A percentile compares a stretch with the other conserved stretches of the same genome.
Conservation (phyloP, 1,140 invertebrate species). For the Pissodes strobi region DNA sequence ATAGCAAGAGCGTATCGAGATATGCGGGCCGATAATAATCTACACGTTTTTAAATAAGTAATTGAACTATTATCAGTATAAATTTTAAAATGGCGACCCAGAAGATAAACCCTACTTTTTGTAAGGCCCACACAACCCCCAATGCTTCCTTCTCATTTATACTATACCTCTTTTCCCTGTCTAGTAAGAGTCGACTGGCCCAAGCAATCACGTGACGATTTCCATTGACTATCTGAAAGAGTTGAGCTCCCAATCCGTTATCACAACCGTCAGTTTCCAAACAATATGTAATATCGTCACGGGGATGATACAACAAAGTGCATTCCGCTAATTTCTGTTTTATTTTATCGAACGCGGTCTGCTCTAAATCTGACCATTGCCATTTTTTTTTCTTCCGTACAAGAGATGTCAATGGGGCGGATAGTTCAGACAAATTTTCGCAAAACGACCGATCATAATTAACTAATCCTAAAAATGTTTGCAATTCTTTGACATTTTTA, state of each 20-base stretch:
- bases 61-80: not conserved
- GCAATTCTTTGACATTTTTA: not conserved
- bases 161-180: not conserved
- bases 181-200: not conserved
- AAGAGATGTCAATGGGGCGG: not conserved
- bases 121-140: not conserved
- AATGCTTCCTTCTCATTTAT: slow-evolving; percentile 1
- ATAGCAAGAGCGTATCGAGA: not conserved
- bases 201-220: not conserved
- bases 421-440: not conserved
- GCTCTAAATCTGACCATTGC: not conserved
- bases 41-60: not conserved
- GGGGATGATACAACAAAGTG: not conserved
- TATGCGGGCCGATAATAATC: not conserved
- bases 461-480: not conserved
- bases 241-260: too few species aligned
- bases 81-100: not conserved
- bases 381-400: not conserved
- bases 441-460: not conserved
- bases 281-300: not conserved
- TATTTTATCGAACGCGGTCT: not conserved
- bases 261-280: too few species aligned
- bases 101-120: not conserved
- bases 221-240: too few species aligned
- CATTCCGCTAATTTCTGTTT: not conserved